A percentile compares a stretch with the other conserved stretches of the same genome.
Evolutionary conservation across 2,113 vertebrate genomes (phyloP).

Genomic region (Sula dactylatra): DNA sequence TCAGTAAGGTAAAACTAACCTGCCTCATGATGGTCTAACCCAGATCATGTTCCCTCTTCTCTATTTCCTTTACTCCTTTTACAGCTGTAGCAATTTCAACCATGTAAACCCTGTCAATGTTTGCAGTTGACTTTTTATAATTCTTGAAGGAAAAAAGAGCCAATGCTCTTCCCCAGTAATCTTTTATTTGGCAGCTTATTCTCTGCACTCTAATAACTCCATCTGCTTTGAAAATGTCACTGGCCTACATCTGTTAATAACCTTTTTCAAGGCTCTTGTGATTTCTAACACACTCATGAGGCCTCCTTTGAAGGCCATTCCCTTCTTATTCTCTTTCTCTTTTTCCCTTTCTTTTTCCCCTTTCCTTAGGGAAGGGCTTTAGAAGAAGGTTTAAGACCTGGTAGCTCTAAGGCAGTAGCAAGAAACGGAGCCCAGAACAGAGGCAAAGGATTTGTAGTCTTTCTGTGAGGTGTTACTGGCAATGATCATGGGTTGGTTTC

Average conservation of each 20-base stretch:
- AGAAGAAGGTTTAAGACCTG: not conserved
- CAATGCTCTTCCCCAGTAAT: not conserved
- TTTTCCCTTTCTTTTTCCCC: not conserved
- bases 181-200: not conserved
- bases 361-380: not conserved
- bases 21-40: not conserved
- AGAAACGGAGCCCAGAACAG: not conserved
- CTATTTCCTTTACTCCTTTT: not conserved
- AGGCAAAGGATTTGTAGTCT: not conserved
- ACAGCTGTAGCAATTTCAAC: not conserved
- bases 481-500: not conserved
- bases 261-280: not conserved
- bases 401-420: not conserved
- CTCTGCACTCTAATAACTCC: not conserved
- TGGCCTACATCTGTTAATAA: not conserved
- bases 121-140: not conserved
- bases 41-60: not conserved
- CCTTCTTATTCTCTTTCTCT: not conserved
- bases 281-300: not conserved
- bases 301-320: not conserved
- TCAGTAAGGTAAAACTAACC: not conserved
- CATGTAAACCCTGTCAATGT: not conserved
- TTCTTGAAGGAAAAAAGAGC: not conserved
- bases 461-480: not conserved
- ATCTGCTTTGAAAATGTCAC: constrained; percentile 2